Percentiles rank a stretch among this genome's conserved stretches.
Evolutionary conservation across 2,113 vertebrate species (phyloP).

Genomic region (Calidris pugnax): DNA sequence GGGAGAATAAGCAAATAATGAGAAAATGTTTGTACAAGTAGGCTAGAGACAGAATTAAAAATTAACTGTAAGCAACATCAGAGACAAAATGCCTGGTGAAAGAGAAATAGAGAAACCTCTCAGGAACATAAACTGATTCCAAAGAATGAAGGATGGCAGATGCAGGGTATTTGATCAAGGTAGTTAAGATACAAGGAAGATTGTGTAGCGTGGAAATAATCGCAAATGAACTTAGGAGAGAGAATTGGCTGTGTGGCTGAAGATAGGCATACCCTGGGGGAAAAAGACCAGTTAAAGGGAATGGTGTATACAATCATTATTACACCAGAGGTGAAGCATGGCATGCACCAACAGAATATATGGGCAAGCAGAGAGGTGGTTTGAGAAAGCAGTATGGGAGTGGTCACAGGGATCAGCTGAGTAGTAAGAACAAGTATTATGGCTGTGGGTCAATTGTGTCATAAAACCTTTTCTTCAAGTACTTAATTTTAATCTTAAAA

Average conservation of each 20-base stretch:
- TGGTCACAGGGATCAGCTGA: not conserved
- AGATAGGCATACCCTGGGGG: not conserved
- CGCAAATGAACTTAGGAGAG: not conserved
- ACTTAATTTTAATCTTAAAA: not conserved
- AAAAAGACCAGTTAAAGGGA: not conserved
- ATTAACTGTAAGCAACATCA: not conserved
- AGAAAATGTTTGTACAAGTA: not conserved
- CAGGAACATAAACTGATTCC: not conserved
- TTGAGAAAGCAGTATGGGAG: not conserved
- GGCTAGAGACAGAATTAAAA: not conserved
- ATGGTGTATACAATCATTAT: not conserved
- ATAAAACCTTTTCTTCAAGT: not conserved
- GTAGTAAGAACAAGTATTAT: not conserved
- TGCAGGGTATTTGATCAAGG: not conserved
- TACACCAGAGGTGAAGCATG: not conserved
- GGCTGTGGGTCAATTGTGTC: not conserved
- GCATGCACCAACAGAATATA: not conserved
- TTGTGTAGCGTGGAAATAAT: not conserved
- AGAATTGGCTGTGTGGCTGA: not conserved
- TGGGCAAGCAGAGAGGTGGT: not conserved
- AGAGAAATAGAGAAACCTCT: not conserved
- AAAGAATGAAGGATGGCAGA: not conserved
- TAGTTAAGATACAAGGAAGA: not conserved
- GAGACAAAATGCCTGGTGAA: not conserved
- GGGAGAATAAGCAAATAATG: not conserved